These are phyloP conservation scores for Elephantulus edwardii DNA, from an alignment of 2,113 vertebrate species.

Conservation along the genomic window DNA sequence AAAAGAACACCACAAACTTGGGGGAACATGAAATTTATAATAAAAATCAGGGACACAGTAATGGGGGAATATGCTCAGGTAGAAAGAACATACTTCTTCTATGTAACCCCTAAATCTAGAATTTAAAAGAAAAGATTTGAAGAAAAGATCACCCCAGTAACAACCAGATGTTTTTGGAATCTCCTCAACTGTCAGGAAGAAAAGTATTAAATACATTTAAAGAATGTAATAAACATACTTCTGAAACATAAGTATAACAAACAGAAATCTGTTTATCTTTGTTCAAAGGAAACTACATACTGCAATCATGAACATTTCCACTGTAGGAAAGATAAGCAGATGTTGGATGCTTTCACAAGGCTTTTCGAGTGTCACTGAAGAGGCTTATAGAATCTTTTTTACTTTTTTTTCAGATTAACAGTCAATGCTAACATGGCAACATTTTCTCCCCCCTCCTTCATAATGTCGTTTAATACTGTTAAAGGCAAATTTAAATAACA, in stretches of 20 bases:
- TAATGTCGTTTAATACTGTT: constrained; percentile 36
- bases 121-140: constrained; percentile 19
- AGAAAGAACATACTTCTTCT: background rate
- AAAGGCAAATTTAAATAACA: constrained; percentile 47
- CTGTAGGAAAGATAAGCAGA: constrained; percentile 80
- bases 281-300: constrained; percentile 77
- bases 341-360: constrained; percentile 71
- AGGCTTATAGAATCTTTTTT: constrained; percentile 69
- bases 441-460: background rate
- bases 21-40: constrained; percentile 37
- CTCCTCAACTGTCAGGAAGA: background rate
- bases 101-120: background rate
- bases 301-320: constrained; percentile 80
- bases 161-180: constrained; percentile 50
- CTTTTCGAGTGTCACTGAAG: constrained; percentile 67
- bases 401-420: constrained; percentile 73
- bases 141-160: constrained; percentile 53
- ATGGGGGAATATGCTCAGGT: background rate
- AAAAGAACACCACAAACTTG: too few species aligned
- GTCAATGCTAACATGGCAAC: constrained; percentile 48
- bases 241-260: constrained; percentile 69
- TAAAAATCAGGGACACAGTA: background rate
- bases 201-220: constrained; percentile 61
- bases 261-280: constrained; percentile 79
- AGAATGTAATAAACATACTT: constrained; percentile 68